A percentile compares a stretch with the other conserved stretches of the same genome.
Evolutionary conservation across 2,113 vertebrate species (phyloP).

Genomic region (Amia ocellicauda): DNA sequence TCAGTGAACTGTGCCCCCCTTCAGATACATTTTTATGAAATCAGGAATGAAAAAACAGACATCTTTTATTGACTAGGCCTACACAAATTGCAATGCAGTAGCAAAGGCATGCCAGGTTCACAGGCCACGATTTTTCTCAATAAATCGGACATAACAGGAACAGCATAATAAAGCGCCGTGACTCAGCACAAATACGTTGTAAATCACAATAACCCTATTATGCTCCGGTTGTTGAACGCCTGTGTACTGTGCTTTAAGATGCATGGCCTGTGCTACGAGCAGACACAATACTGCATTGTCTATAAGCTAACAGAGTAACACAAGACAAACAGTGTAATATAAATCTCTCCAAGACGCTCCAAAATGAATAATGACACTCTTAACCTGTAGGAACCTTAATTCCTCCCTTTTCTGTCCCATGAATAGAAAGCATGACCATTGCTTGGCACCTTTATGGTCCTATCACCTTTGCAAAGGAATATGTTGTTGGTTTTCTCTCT

Average conservation of each 20-base stretch:
- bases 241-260: neutral
- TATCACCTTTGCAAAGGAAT: no score
- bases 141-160: neutral
- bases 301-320: no score
- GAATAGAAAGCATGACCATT: no score
- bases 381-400: neutral
- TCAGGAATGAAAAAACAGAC: no score
- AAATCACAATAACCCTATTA: neutral
- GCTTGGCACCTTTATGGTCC: no score
- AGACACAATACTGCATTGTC: neutral
- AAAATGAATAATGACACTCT: neutral
- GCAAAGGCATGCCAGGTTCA: neutral
- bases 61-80: no score
- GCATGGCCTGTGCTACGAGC: neutral
- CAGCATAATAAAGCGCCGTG: neutral
- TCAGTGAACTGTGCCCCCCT: no score
- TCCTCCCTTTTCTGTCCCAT: neutral
- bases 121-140: no score
- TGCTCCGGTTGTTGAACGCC: no score
- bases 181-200: neutral
- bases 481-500: no score
- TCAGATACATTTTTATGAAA: no score
- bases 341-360: neutral
- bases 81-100: no score
- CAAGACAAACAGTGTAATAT: neutral